Conservation (phyloP, 1,140 invertebrate genomes). For the Drosophila erecta region DNA sequence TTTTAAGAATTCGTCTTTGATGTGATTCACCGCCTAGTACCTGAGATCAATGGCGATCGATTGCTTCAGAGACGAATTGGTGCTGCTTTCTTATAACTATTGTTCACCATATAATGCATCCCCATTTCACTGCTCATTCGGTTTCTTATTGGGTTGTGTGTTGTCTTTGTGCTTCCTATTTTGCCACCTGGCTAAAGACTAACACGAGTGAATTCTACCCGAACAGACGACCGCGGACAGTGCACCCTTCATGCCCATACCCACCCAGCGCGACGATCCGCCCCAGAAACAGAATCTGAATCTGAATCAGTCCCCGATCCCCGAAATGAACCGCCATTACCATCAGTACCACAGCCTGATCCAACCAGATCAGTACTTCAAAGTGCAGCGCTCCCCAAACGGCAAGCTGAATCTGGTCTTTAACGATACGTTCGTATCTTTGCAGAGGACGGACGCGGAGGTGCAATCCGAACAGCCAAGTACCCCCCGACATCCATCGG, state of each 20-base stretch:
- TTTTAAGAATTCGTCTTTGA: background rate
- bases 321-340: conserved; percentile 51
- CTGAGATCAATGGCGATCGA: background rate
- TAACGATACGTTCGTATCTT: conserved; percentile 77
- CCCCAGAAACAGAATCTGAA: conserved; percentile 1
- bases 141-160: conserved; percentile 33
- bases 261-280: conserved; percentile 46
- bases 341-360: conserved; percentile 75
- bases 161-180: conserved; percentile 44
- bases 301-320: conserved; percentile 29
- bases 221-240: conserved; percentile 70
- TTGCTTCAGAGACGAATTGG: conserved; percentile 2
- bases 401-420: conserved; percentile 83
- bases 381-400: conserved; percentile 82
- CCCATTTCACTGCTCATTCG: conserved; percentile 20
- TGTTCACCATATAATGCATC: background rate
- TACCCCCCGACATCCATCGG: conserved; percentile 7
- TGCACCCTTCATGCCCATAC: conserved; percentile 77
- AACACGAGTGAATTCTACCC: conserved; percentile 64
- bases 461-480: conserved; percentile 3
- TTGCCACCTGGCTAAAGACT: conserved; percentile 40
- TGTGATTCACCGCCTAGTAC: background rate
- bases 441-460: conserved; percentile 41
- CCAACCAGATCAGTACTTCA: conserved; percentile 72
- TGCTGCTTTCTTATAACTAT: background rate